A percentile compares a stretch with the other conserved stretches of the same genome.
These are phyloP conservation scores for Edolisoma coerulescens DNA, from an alignment of 2,113 vertebrate species.

Conservation along the genomic window DNA sequence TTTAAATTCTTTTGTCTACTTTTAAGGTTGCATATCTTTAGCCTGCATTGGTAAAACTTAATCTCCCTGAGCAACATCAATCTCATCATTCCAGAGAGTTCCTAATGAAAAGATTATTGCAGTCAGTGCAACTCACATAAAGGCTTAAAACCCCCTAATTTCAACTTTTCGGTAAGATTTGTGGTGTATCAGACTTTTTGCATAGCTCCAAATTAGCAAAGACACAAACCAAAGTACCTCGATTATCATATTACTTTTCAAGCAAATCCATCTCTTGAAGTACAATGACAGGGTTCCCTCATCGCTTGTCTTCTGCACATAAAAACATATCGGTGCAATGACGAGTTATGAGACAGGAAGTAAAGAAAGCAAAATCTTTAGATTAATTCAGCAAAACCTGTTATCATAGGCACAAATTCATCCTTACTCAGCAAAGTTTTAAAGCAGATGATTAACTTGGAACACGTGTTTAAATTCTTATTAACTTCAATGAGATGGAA, in stretches of 20 bases:
- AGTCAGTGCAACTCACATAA: not conserved
- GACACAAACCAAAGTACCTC: not conserved
- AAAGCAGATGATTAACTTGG: not conserved
- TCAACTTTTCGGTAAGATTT: not conserved
- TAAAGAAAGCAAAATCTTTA: not conserved
- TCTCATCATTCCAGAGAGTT: not conserved
- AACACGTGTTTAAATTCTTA: not conserved
- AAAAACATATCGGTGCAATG: not conserved
- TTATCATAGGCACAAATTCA: not conserved
- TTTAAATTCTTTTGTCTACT: not conserved
- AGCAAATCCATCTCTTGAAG: not conserved
- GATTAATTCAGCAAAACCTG: not conserved
- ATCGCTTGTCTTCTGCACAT: not conserved
- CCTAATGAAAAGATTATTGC: not conserved
- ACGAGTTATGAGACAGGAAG: not conserved
- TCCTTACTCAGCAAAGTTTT: not conserved
- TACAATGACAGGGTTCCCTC: not conserved
- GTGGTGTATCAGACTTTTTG: not conserved
- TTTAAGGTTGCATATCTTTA: not conserved
- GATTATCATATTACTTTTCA: not conserved
- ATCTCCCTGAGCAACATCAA: not conserved
- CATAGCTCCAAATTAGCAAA: not conserved
- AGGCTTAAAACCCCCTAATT: not conserved
- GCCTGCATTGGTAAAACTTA: not conserved
- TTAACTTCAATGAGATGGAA: not conserved